Base-by-base conservation (phyloP, 2,888 invertebrate genomes). In the Epinotia demarniana region DNA sequence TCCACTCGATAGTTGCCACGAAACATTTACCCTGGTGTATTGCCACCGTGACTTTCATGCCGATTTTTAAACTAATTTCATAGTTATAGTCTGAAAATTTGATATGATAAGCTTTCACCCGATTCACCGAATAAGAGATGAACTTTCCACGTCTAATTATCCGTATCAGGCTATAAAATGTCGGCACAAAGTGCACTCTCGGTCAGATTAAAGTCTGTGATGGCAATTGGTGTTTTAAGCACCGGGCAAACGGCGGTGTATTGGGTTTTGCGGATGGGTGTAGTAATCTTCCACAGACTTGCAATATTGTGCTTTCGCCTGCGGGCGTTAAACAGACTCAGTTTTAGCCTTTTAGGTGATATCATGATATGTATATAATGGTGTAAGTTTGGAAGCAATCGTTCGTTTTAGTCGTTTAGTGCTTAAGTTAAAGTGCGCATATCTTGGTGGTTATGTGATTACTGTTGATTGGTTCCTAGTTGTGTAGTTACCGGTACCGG, bases 401-500 rank as follows among this genome's bases (percentile, higher is more conserved):
- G 80, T 80, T 84, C 78, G 82, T 86, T 83, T 83, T 86, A 86
- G 86, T 85, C 78, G 80, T 87, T 85, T 92, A 92, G 90, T 87
- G 85, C 79, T 87, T 92, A 92, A 90, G 89, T 90, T 78, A 91
- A 89, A 86, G 84, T 90, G 87, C 88, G 91, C 92, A 93, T 92
- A 93, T 93, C 93, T 84, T 88, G 84, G 86, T 90, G 90, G 88
- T 92, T 90, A 90, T 86, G 88, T 91, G 87, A 90, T 87, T 85
- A 84, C 84, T 84, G 83, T 84, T 80, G 82, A 85, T 86, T 88
- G 86, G 90, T 91, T 91, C 89, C 89, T 93, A 93, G 89, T 79
- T 88, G 82, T 18, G 62, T 77, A 87, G 88, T 90, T 87, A 87
- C 87, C 86, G 84, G 80, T 82, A 79, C 77, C 80, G 64, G 61